Conservation (phyloP, 2,113 vertebrate species). For the Corydoras sp. region DNA sequence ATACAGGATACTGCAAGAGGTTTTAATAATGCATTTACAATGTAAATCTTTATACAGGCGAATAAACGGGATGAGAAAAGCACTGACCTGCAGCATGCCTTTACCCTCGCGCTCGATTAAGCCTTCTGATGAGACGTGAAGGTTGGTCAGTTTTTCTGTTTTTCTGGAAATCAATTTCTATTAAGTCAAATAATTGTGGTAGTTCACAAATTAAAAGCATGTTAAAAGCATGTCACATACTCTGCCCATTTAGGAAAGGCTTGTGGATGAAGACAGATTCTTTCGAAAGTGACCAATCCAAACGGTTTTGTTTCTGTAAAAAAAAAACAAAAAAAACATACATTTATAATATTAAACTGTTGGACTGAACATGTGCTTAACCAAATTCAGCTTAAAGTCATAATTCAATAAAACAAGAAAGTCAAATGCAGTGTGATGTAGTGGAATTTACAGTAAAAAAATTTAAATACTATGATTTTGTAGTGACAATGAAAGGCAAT, state of each 20-base stretch:
- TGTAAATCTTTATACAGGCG: neutral
- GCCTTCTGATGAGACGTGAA: constrained; percentile 48
- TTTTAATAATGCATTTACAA: too few species aligned
- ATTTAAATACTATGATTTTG: too few species aligned
- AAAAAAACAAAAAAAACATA: constrained; percentile 14
- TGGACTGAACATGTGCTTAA: too few species aligned
- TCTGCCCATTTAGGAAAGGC: constrained; percentile 29
- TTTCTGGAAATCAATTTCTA: constrained; percentile 37
- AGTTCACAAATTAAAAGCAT: neutral
- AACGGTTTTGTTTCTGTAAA: constrained; percentile 16
- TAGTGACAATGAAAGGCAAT: too few species aligned
- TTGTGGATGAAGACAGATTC: constrained; percentile 9
- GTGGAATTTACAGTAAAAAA: too few species aligned
- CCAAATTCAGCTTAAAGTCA: too few species aligned
- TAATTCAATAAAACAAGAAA: too few species aligned
- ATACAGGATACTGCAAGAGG: too few species aligned
- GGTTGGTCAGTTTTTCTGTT: constrained; percentile 37
- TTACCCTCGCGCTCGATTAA: constrained; percentile 53
- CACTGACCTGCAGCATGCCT: constrained; percentile 62
- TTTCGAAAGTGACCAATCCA: constrained; percentile 66
- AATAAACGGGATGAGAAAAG: neutral
- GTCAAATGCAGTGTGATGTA: too few species aligned
- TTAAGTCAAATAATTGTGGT: neutral
- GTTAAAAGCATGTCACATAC: constrained; percentile 32
- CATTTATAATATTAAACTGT: too few species aligned